Conservation (phyloP, 2,888 invertebrate species). For the Tiphia femorata region DNA sequence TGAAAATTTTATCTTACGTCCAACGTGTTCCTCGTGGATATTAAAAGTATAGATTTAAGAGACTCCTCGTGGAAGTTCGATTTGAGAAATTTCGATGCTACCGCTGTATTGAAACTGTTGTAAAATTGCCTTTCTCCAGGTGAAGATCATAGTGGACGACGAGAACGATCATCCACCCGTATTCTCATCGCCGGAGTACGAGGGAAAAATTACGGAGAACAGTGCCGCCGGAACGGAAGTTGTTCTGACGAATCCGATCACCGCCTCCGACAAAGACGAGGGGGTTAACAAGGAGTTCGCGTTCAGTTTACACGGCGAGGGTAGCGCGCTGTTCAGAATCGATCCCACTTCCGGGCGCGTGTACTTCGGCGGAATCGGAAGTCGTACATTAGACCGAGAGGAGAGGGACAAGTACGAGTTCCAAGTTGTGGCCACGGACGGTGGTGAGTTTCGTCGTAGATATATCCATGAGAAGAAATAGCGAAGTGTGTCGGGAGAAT, state of each 20-base stretch:
- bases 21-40: no score
- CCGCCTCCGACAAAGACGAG: constrained; percentile 80
- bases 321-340: constrained; percentile 79
- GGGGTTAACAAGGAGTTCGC: constrained; percentile 79
- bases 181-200: constrained; percentile 80
- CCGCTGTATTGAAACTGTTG: not conserved
- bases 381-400: constrained; percentile 79
- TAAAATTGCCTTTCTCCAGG: constrained; percentile 60
- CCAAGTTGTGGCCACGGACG: constrained; percentile 81
- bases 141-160: constrained; percentile 84
- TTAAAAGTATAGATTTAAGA: no score
- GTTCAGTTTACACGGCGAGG: constrained; percentile 81
- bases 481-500: no score
- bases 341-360: constrained; percentile 77
- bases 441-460: no score
- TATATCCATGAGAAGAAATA: no score
- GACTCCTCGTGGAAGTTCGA: no score
- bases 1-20: no score
- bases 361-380: constrained; percentile 71
- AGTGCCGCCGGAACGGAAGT: constrained; percentile 79
- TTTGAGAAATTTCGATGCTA: no score
- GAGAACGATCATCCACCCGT: constrained; percentile 89
- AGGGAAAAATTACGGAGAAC: constrained; percentile 85
- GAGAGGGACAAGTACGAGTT: constrained; percentile 77
- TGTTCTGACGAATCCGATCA: constrained; percentile 77